Percentiles rank a stretch among this genome's conserved stretches.
phyloP scores from a whole-genome alignment of 1,140 invertebrate genomes.

The Rhagoletis zephyria region DNA sequence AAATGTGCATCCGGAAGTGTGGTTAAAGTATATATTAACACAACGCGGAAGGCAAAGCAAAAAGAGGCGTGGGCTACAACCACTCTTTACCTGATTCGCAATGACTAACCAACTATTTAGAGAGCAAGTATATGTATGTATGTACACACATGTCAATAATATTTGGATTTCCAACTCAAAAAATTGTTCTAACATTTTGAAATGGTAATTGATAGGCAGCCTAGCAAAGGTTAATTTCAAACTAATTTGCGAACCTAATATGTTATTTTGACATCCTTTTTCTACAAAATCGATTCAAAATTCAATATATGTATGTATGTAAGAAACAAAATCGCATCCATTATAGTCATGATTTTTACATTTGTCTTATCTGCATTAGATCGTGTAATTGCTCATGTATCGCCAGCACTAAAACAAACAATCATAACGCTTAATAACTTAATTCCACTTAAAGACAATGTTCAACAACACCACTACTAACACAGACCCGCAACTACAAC shows the following conservation, averaged over 20 bases:
- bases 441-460: slow-evolving; percentile 40
- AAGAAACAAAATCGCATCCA: not conserved
- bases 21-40: no score
- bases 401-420: slow-evolving; percentile 23
- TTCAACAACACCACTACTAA: not conserved
- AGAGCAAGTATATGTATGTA: not conserved
- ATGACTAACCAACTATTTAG: slow-evolving; percentile 45
- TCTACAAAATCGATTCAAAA: not conserved
- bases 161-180: not conserved
- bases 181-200: not conserved
- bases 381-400: slow-evolving; percentile 38
- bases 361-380: slow-evolving; percentile 33
- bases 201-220: not conserved
- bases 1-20: no score
- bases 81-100: not conserved
- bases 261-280: not conserved
- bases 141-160: not conserved
- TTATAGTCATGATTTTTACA: slow-evolving; percentile 46
- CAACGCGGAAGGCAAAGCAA: not conserved
- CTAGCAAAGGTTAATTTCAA: not conserved
- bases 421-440: slow-evolving; percentile 45
- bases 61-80: slow-evolving; percentile 17
- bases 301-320: no score
- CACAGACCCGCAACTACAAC: not conserved
- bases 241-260: not conserved